Evolutionary conservation across 2,113 vertebrate species (phyloP).

Genomic region (Genyomyrus donnyi): DNA sequence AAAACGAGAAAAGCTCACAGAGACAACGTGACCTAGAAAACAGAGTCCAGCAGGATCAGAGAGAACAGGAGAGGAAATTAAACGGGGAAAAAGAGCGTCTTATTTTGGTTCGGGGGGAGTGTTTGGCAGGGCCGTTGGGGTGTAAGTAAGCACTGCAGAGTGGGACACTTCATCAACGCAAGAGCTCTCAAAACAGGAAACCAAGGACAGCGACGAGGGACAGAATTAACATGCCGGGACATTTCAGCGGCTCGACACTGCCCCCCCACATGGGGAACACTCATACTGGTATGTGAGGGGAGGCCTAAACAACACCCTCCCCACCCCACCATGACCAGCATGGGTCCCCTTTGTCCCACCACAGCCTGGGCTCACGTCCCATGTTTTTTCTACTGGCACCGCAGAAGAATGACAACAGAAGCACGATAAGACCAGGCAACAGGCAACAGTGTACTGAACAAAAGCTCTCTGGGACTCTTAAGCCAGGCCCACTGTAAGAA

Average conservation of each 20-base stretch:
- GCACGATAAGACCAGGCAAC: constrained; percentile 44
- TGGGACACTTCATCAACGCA: constrained; percentile 12
- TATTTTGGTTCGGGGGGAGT: constrained; percentile 26
- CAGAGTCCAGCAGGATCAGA: constrained; percentile 23
- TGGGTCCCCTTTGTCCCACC: constrained; percentile 14
- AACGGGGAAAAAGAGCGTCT: constrained; percentile 31
- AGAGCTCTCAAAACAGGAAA: background rate
- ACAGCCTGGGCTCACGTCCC: constrained; percentile 22
- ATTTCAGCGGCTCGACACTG: background rate
- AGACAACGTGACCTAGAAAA: constrained; percentile 29
- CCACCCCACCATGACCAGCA: background rate
- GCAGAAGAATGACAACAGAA: constrained; percentile 49
- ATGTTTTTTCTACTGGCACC: constrained; percentile 41
- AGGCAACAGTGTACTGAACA: constrained; percentile 55
- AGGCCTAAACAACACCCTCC: background rate
- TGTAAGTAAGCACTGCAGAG: background rate
- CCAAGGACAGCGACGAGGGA: background rate
- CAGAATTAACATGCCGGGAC: background rate
- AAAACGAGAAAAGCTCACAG: constrained; percentile 22
- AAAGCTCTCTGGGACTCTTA: constrained; percentile 36
- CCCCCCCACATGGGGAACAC: background rate
- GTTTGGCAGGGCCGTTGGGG: background rate
- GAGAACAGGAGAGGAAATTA: constrained; percentile 21
- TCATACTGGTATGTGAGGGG: background rate
- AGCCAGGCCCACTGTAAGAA: constrained; percentile 28